Base-by-base conservation (phyloP, 2,113 vertebrate species). In the Dunckerocampus dactyliophorus region DNA sequence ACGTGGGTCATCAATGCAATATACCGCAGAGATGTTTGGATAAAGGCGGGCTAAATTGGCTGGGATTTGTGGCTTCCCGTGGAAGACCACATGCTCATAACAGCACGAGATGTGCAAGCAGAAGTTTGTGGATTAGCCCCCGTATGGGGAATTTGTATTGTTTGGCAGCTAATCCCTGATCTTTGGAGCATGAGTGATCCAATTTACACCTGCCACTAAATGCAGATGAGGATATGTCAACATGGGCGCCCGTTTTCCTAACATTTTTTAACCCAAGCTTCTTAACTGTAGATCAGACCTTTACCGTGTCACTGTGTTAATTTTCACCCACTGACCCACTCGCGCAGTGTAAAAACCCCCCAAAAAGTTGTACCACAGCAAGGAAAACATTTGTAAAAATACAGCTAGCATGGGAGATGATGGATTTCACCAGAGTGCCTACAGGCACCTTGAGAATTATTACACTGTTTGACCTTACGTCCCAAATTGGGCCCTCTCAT, bases 1-100 rank as follows among this genome's bases (percentile, higher is more conserved):
- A 78, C 84, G 74, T 76, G 85, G 84, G 84, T 88, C 87, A 85
- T 85, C 87, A 85, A 77, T 80, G 76, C 83, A 80, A 37, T 65
- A 67, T 52, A 46, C 73, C 69, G 63, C 79, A 76, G 77, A 82
- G 85, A 88, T 87, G 83, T 81, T 78, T 62, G 74, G 82, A 87
- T 88, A 78, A 85, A 84, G 68, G 76, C 39, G 56, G 57, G 67
- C 73, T 82, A 81, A 88, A 85, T 88, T 85, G 83, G 80, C 71
- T 47, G 58, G 77, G 80, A 87, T 87, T 79, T 78, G 84, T 76
- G 78, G 78, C 60, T 82, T 84, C 76, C 83, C 79, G 78, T 78
- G 75, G 82, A 63, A 42, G 55, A 74, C 78, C 84, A 83, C 81
- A 86, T 86, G 82, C 74, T 80, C 74, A 1, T 56, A 71, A 78